Percentiles rank a stretch among this genome's conserved stretches.
Evolutionary conservation across 2,888 invertebrate species (phyloP).

Genomic region (Agrotis ipsilon): DNA sequence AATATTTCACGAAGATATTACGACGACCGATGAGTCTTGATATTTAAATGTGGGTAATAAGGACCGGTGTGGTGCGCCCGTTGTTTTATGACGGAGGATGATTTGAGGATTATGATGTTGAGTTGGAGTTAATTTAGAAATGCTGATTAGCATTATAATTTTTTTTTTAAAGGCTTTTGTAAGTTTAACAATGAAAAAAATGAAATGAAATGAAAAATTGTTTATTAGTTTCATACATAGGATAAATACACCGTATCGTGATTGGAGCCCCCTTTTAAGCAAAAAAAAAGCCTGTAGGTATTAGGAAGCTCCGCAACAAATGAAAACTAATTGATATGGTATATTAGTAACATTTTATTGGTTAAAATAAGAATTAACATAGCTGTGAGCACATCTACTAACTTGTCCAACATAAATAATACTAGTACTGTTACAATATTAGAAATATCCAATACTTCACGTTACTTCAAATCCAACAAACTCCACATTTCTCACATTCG

Average conservation of each 20-base stretch:
- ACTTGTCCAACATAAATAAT: background rate
- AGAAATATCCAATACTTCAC: slow-evolving; percentile 6
- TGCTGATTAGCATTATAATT: background rate
- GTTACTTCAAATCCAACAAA: slow-evolving; percentile 10
- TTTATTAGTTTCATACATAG: no score
- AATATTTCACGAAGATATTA: slow-evolving; percentile 82
- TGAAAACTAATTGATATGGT: no score
- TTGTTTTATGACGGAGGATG: slow-evolving; percentile 16
- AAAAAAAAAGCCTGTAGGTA: no score
- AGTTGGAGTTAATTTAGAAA: background rate
- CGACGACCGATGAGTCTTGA: slow-evolving; percentile 73
- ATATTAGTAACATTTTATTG: no score
- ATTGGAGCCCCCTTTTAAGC: no score
- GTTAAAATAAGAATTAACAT: no score
- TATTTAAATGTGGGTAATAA: slow-evolving; percentile 64
- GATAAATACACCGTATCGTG: no score
- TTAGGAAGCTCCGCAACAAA: no score
- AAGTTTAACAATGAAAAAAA: no score
- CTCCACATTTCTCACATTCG: slow-evolving; percentile 27
- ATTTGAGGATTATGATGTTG: background rate
- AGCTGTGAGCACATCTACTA: background rate
- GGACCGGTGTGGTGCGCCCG: background rate
- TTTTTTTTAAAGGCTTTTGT: background rate
- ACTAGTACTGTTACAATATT: background rate
- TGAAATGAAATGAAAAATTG: no score